Conservation (phyloP, 2,113 vertebrate genomes). For the Siphamia tubifer region DNA sequence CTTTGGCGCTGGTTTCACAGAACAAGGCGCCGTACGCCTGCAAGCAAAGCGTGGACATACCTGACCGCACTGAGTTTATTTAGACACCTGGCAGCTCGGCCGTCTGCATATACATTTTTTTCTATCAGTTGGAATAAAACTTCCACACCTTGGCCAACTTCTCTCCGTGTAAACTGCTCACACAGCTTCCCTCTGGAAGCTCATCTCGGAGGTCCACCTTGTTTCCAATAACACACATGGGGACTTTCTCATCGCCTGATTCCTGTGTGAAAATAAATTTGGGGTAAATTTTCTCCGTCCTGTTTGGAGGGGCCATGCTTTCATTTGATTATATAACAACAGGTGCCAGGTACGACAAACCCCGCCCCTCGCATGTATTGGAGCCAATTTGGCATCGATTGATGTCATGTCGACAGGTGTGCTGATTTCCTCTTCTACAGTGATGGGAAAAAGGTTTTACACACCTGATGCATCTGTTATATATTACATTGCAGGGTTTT, state of each 20-base stretch:
- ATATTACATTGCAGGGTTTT: too few relatives aligned
- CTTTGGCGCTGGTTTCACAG: slow-evolving; percentile 82
- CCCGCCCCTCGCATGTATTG: too few relatives aligned
- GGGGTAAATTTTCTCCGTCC: not conserved
- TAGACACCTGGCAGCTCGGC: not conserved
- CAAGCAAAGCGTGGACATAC: slow-evolving; percentile 9
- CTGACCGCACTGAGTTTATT: slow-evolving; percentile 21
- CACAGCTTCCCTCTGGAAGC: slow-evolving; percentile 34
- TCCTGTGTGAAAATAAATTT: slow-evolving; percentile 41
- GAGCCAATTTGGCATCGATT: too few relatives aligned
- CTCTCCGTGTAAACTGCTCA: slow-evolving; percentile 65
- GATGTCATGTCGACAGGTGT: too few relatives aligned
- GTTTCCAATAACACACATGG: slow-evolving; percentile 79
- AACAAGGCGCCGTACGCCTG: slow-evolving; percentile 80
- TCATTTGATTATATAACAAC: too few relatives aligned
- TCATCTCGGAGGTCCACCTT: slow-evolving; percentile 71
- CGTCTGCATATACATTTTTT: not conserved
- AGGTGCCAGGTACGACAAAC: not conserved
- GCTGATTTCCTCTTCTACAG: too few relatives aligned
- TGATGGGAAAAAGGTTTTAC: too few relatives aligned
- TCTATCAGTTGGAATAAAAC: not conserved
- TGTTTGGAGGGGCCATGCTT: not conserved
- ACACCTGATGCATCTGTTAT: too few relatives aligned
- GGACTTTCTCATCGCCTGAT: slow-evolving; percentile 49
- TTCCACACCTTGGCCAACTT: slow-evolving; percentile 73